Conservation (phyloP, 2,888 invertebrate genomes). For the Empis stercorea region DNA sequence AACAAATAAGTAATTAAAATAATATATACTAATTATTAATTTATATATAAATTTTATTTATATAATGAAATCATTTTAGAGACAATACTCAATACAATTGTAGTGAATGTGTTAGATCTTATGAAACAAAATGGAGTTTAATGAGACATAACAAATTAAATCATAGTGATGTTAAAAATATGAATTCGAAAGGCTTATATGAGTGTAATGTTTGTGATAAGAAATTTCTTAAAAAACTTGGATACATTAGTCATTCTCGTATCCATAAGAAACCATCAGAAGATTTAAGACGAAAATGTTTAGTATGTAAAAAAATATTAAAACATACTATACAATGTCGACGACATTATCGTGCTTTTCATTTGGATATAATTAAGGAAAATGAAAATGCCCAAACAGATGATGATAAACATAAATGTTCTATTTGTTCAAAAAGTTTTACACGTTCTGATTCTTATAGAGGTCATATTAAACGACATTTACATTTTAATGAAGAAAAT, state of each 20-base stretch:
- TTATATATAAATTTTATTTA: not conserved
- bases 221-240: not conserved
- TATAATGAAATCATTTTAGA: too few relatives aligned
- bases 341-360: not conserved
- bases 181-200: not conserved
- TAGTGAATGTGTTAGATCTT: not conserved
- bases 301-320: not conserved
- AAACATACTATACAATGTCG: not conserved
- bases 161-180: not conserved
- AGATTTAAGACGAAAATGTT: not conserved
- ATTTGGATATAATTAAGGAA: not conserved
- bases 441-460: not conserved
- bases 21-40: not conserved
- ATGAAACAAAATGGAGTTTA: not conserved
- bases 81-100: too few relatives aligned
- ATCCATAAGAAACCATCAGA: not conserved
- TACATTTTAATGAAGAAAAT: not conserved
- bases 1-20: not conserved
- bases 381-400: not conserved
- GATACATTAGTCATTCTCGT: too few relatives aligned
- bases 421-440: not conserved
- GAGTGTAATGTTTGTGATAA: not conserved
- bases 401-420: not conserved
- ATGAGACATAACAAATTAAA: not conserved
- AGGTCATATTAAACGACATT: not conserved